A percentile compares a stretch with the other conserved stretches of the same genome.
Evolutionary conservation across 2,888 invertebrate genomes (phyloP).

Genomic region (Parnassius mnemosyne): DNA sequence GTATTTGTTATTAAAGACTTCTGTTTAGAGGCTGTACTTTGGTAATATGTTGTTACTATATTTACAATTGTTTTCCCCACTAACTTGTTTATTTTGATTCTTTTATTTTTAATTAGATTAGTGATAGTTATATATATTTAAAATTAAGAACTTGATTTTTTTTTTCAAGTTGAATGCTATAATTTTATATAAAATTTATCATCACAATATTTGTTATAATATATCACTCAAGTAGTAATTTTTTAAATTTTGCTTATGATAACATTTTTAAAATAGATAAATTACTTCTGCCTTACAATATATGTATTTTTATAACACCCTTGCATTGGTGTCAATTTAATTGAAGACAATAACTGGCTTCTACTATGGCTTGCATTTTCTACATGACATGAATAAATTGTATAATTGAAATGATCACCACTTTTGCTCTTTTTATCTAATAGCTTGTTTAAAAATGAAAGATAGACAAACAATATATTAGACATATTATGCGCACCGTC

Average conservation of each 20-base stretch:
- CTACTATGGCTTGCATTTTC: no score
- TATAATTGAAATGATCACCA: no score
- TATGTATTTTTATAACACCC: no score
- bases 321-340: conserved; percentile 20
- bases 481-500: no score
- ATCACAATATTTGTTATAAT: background rate
- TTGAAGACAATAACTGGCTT: conserved; percentile 17
- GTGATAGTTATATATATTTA: conserved; percentile 16
- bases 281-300: no score
- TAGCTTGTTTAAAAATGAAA: no score
- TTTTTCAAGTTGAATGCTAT: conserved; percentile 4
- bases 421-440: no score
- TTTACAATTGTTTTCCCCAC: conserved; percentile 30
- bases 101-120: conserved; percentile 31
- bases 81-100: conserved; percentile 30
- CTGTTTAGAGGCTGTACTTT: conserved; percentile 22
- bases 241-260: no score
- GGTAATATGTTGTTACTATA: conserved; percentile 28
- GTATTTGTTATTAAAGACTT: conserved; percentile 18
- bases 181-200: background rate
- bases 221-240: no score
- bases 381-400: no score
- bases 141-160: conserved; percentile 22
- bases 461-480: no score
- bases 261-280: no score